A percentile compares a stretch with the other conserved stretches of the same genome.
Conservation (phyloP, 1,140 invertebrate species). For the Harpegnathos saltator region DNA sequence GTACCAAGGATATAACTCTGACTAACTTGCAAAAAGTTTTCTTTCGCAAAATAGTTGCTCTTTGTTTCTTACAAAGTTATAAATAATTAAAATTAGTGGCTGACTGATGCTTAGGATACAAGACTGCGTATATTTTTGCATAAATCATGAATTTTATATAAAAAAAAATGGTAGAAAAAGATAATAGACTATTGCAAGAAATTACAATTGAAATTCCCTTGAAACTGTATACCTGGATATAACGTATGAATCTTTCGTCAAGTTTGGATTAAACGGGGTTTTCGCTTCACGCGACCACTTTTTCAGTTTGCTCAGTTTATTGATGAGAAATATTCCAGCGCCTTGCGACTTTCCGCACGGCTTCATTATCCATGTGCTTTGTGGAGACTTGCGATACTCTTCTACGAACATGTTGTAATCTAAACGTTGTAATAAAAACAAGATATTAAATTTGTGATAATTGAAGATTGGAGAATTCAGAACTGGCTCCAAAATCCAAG, state of each 20-base stretch:
- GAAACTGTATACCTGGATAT: slow-evolving; percentile 89
- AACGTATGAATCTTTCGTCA: slow-evolving; percentile 95
- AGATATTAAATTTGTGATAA: background rate
- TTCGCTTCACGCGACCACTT: slow-evolving; percentile 95
- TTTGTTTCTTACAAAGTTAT: no score
- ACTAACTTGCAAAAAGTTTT: no score
- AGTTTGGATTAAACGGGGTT: slow-evolving; percentile 93
- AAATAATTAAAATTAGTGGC: no score
- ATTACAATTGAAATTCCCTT: background rate
- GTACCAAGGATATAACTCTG: no score
- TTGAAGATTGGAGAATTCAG: background rate
- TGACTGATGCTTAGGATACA: no score
- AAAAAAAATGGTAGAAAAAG: no score
- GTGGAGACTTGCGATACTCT: slow-evolving; percentile 96
- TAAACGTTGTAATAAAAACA: slow-evolving; percentile 41
- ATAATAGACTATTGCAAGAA: no score
- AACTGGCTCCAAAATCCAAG: no score
- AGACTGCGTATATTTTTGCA: no score
- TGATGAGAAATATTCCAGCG: slow-evolving; percentile 95
- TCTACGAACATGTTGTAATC: slow-evolving; percentile 98
- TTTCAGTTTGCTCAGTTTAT: slow-evolving; percentile 95
- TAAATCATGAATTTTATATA: no score
- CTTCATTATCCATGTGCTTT: slow-evolving; percentile 99
- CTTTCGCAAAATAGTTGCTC: no score
- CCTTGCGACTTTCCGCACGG: slow-evolving; percentile 97